These are phyloP conservation scores for Euzetes globulus DNA, from an alignment of 2,888 invertebrate species.

Conservation along the genomic window DNA sequence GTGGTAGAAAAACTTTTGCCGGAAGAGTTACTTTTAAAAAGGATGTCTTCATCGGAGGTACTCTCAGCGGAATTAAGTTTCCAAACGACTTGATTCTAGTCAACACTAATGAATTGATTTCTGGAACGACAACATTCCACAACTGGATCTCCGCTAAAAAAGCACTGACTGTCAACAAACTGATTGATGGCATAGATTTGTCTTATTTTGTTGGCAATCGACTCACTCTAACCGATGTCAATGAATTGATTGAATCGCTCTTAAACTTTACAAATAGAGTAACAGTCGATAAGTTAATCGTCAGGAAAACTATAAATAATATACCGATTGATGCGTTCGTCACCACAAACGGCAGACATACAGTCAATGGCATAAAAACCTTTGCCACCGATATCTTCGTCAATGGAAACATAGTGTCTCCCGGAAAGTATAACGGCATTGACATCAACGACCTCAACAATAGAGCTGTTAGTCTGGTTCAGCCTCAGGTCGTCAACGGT, in stretches of 20 bases:
- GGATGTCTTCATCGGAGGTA: background rate
- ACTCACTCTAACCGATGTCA: slow-evolving; percentile 7
- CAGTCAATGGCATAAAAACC: slow-evolving; percentile 16
- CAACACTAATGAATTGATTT: slow-evolving; percentile 28
- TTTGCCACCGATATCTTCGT: slow-evolving; percentile 20
- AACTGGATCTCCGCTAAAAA: background rate
- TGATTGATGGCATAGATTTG: slow-evolving; percentile 30
- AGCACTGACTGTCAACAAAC: slow-evolving; percentile 15
- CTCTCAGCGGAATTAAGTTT: slow-evolving; percentile 12
- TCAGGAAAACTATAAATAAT: slow-evolving; percentile 22
- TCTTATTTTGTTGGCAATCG: slow-evolving; percentile 19
- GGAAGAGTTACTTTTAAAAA: slow-evolving; percentile 31
- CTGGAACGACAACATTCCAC: slow-evolving; percentile 6
- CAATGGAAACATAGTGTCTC: background rate
- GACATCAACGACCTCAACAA: background rate
- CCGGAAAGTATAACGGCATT: slow-evolving; percentile 18
- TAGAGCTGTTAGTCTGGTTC: slow-evolving; percentile 1
- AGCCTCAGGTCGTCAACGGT: background rate
- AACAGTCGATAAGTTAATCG: slow-evolving; percentile 19
- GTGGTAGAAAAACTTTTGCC: slow-evolving; percentile 28
- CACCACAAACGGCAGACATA: background rate
- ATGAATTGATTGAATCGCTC: slow-evolving; percentile 28
- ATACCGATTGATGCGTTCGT: slow-evolving; percentile 28
- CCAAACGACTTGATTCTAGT: slow-evolving; percentile 33
- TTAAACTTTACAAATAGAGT: slow-evolving; percentile 27